Evolutionary conservation across 1,140 invertebrate species (phyloP).

Genomic region (Pseudomyrmex gracilis): DNA sequence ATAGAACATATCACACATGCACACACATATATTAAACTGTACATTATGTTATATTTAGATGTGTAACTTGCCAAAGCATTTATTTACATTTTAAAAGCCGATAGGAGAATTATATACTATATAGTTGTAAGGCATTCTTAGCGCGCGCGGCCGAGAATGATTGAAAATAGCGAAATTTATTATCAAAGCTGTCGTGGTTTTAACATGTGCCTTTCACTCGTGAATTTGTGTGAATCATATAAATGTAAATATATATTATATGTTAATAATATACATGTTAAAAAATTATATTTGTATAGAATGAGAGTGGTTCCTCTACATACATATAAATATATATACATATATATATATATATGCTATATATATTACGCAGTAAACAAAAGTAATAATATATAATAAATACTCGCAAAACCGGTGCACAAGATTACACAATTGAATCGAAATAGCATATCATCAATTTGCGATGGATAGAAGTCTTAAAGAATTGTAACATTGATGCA

Average conservation of each 20-base stretch:
- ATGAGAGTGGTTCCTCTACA: conserved; percentile 67
- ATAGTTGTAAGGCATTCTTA: conserved; percentile 29
- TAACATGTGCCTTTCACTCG: conserved; percentile 72
- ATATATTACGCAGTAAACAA: conserved; percentile 29
- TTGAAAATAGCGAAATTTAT: conserved; percentile 52
- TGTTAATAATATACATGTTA: conserved; percentile 60
- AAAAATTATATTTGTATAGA: conserved; percentile 70
- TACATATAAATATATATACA: conserved; percentile 30
- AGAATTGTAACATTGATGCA: conserved; percentile 12
- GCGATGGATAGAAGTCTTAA: background rate
- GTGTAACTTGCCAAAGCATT: conserved; percentile 47
- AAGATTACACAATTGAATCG: conserved; percentile 16
- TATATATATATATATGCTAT: conserved; percentile 34
- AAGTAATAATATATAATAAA: too few species aligned
- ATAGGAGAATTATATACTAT: conserved; percentile 22
- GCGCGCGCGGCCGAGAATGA: background rate
- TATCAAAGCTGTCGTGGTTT: conserved; percentile 59
- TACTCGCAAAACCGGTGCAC: conserved; percentile 20
- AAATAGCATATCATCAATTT: conserved; percentile 53
- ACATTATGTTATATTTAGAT: conserved; percentile 34
- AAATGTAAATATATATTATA: conserved; percentile 68
- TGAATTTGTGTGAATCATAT: conserved; percentile 68
- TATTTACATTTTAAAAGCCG: conserved; percentile 51
- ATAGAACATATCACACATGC: conserved; percentile 14
- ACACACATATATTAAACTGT: conserved; percentile 21